A percentile compares a stretch with the other conserved stretches of the same genome.
Conservation (phyloP, 2,113 vertebrate genomes). For the Eclectus roratus region DNA sequence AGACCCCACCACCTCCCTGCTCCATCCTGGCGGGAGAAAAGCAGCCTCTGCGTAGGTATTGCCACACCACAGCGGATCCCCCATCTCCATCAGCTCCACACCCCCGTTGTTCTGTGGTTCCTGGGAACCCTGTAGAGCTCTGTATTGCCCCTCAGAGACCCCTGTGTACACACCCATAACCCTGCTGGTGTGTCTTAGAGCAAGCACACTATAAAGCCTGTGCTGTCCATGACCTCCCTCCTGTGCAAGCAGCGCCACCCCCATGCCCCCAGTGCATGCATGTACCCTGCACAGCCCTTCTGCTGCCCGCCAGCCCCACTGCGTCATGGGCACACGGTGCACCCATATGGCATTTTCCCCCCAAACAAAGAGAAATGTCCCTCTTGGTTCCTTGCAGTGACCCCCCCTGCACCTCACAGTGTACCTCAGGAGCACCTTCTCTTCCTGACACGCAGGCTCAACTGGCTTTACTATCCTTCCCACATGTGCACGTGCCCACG, state of each 20-base stretch:
- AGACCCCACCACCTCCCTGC: neutral
- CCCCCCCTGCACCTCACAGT: too few species aligned
- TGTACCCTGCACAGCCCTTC: fast-evolving
- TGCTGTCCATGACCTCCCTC: fast-evolving
- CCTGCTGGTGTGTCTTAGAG: fast-evolving
- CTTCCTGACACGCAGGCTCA: fast-evolving
- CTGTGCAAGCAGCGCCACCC: fast-evolving
- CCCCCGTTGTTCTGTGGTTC: fast-evolving
- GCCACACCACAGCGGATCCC: fast-evolving
- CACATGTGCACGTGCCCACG: fast-evolving
- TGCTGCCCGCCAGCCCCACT: neutral
- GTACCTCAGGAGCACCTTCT: neutral
- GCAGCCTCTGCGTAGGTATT: neutral
- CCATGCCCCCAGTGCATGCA: fast-evolving
- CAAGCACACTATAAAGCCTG: fast-evolving
- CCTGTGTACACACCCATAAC: fast-evolving
- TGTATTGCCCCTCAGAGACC: fast-evolving
- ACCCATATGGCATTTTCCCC: fast-evolving
- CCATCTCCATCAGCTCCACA: neutral
- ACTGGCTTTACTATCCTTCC: neutral
- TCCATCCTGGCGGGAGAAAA: fast-evolving
- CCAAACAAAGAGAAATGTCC: fast-evolving
- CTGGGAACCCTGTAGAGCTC: neutral
- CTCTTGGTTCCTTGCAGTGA: fast-evolving
- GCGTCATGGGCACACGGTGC: fast-evolving